Conservation (phyloP, 64 coral and sea anemone genomes). For the Stylophora pistillata region DNA sequence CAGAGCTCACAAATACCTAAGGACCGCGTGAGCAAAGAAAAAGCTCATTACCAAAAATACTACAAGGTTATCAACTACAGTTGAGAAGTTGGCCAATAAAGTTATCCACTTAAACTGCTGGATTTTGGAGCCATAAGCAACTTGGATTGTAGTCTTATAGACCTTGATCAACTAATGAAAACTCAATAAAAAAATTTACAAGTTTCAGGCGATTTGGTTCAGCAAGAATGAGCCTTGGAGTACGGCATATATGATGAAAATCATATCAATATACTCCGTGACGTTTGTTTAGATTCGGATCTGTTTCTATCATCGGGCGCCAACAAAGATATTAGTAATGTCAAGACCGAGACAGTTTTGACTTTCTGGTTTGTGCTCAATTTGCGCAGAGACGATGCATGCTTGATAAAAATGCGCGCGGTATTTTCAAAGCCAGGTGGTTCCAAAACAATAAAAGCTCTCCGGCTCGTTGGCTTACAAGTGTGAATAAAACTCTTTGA, state of each 20-base stretch:
- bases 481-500: constrained; percentile 1
- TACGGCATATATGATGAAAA: background rate
- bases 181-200: background rate
- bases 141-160: background rate
- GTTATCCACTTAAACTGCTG: no score
- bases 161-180: background rate
- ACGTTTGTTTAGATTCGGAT: background rate
- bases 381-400: background rate
- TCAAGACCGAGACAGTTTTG: background rate
- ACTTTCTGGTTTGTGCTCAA: background rate
- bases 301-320: constrained; percentile 1
- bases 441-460: background rate
- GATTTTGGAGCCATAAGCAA: background rate
- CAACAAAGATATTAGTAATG: background rate
- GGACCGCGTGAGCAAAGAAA: no score
- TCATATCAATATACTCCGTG: background rate
- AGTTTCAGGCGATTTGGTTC: background rate
- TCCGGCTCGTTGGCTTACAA: background rate
- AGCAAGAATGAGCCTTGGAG: background rate
- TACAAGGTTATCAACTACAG: no score
- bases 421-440: background rate
- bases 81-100: no score
- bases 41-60: no score
- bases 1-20: no score
- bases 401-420: background rate